A percentile compares a stretch with the other conserved stretches of the same genome.
Conservation (phyloP, 64 coral and sea anemone genomes). For the Astreopora myriophthalma region DNA sequence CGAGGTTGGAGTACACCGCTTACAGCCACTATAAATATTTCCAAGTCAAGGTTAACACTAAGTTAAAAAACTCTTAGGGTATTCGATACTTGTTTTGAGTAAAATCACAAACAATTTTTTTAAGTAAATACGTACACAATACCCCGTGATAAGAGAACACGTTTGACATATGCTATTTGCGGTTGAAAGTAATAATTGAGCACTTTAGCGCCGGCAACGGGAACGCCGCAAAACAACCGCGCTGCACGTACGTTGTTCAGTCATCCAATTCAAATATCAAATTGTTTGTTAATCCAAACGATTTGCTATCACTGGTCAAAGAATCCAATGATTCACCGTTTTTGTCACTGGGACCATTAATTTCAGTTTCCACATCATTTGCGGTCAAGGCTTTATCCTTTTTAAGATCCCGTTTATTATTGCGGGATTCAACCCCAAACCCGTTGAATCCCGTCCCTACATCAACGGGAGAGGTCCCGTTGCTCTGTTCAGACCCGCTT, state of each 20-base stretch:
- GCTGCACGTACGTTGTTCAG: neutral
- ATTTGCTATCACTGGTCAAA: neutral
- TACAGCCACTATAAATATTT: too few relatives aligned
- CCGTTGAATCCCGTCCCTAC: neutral
- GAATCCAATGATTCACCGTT: neutral
- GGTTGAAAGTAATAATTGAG: neutral
- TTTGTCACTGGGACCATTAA: neutral
- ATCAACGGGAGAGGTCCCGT: slow-evolving; percentile 10
- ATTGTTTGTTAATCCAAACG: slow-evolving; percentile 67
- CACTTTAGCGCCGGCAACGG: neutral
- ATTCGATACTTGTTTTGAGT: too few relatives aligned
- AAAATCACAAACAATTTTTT: too few relatives aligned
- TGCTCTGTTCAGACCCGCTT: slow-evolving; percentile 17
- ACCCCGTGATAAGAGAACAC: too few relatives aligned
- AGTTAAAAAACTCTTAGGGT: too few relatives aligned
- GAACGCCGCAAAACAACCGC: too few relatives aligned
- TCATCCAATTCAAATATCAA: slow-evolving; percentile 96
- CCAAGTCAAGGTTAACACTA: too few relatives aligned
- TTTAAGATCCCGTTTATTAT: neutral
- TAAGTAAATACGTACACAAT: too few relatives aligned
- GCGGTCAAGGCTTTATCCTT: neutral
- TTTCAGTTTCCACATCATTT: slow-evolving; percentile 24
- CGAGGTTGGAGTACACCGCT: too few relatives aligned
- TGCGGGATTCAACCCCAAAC: neutral
- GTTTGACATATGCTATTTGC: too few relatives aligned